Base-by-base conservation (phyloP, 2,113 vertebrate species). In the Aix galericulata region DNA sequence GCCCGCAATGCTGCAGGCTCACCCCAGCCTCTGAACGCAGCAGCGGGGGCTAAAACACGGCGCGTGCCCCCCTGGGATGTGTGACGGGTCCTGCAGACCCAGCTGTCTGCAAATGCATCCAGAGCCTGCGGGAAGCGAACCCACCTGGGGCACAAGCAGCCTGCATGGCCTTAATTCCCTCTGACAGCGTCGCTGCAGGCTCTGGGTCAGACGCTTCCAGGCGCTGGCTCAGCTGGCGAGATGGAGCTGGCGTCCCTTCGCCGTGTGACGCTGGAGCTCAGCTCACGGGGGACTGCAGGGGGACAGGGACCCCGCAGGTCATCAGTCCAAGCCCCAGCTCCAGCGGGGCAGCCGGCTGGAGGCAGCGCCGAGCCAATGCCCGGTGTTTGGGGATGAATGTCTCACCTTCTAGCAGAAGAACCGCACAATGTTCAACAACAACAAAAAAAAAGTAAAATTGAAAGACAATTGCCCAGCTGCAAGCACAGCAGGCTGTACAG, bases 171-270 rank as follows among this genome's bases (percentile, higher is more conserved):
- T 53, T 78, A 86, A 94, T 94, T 93, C 48, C 73, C 74, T 58
- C 5, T 72, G 94, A 91, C 94, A 94, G 78, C 46, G 59, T 72
- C 53, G 59, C 91, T 52, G 67, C 59, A 36, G 93, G 82, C 78
- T 94, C 68, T 72, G 74, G 91, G 84, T 56, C 94, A 87, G 63
- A 67, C 66, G 21, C 20, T 5, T 8, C 2, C 59, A 8, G 63
- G 26, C 16, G 1, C 17, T 31, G 73, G 55, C 40, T 75, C 42
- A 77, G 67, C 44, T 60, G 31, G 34, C 29, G 42, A 48, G 10
- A 7, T 0, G 0, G 31, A 23, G 42, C 42, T 0, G 2, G 38
- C 1, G 1, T 69, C 81, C 76, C 80, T 75, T 78, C 59, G 69
- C 1, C 12, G 23, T 25, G 50, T 26, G 23, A 26, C 7, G 13